These are phyloP conservation scores for Augiades crinisus DNA, from an alignment of 2,888 invertebrate species.

Conservation along the genomic window DNA sequence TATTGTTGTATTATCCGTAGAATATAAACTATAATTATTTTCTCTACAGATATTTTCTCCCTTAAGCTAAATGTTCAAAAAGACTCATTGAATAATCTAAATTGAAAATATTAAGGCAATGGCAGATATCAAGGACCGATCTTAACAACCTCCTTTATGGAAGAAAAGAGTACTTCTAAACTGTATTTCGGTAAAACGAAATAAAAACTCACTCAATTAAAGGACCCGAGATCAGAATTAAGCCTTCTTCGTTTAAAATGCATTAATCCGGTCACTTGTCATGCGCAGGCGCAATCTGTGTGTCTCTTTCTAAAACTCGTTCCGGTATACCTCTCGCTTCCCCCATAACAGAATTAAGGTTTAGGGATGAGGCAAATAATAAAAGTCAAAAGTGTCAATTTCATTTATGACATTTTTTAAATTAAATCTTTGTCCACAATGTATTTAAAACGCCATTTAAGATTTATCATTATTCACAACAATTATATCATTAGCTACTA, in stretches of 20 bases:
- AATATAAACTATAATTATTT: too few species aligned
- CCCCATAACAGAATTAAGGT: conserved; percentile 62
- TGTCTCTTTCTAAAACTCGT: conserved; percentile 72
- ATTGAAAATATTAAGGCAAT: conserved; percentile 9
- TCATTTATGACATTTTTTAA: conserved; percentile 54
- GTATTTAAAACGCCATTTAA: conserved; percentile 21
- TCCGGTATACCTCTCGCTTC: conserved; percentile 54
- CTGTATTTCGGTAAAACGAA: conserved; percentile 43
- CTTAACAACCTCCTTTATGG: conserved; percentile 29
- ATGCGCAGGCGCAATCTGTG: conserved; percentile 58
- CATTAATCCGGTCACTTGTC: conserved; percentile 80
- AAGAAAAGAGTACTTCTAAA: conserved; percentile 27
- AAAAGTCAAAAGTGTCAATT: conserved; percentile 45
- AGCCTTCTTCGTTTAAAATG: conserved; percentile 80
- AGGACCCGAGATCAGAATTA: conserved; percentile 70
- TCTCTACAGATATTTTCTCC: background rate
- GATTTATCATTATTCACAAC: conserved; percentile 25
- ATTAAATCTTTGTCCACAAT: conserved; percentile 20
- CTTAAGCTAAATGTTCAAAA: background rate
- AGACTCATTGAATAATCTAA: background rate
- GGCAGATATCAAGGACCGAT: conserved; percentile 15
- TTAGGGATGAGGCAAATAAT: conserved; percentile 38
- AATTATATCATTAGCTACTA: conserved; percentile 27
- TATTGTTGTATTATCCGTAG: too few species aligned
- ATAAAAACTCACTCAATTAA: conserved; percentile 69